Base-by-base conservation (phyloP, 2,797 vertebrate species). In the Glossophaga mutica region DNA sequence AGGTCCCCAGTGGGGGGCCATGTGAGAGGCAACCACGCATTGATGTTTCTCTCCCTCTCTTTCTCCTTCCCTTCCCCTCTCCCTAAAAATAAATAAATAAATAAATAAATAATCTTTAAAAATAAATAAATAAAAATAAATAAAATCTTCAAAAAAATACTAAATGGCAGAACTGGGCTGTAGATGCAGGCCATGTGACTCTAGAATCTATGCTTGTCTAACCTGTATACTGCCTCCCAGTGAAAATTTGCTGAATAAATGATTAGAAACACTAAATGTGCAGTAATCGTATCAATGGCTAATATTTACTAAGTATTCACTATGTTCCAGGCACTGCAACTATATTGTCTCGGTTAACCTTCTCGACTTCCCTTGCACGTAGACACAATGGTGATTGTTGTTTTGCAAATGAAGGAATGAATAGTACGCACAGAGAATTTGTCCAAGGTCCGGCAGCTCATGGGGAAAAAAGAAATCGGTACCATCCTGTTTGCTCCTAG, bases 371-470 rank as follows among this genome's bases (percentile, higher is more conserved):
- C n/a, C 39, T 94, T 94, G 46, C 50, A 71, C 65, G 14, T 52
- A 73, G n/a, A 85, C 78, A 83, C 6, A 6, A 84, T 62, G 70
- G 77, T 78, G 18, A 95, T 94, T 68, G 5, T 14, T 55, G 87
- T 89, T 96, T 96, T 96, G 24, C 15, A 97, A 87, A 84, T 84
- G 34, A 92, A 12, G 16, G 26, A 34, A 85, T 65, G 22, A 92
- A 52, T 92, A 90, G 65, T n/a, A 90, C 90, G 19, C 55, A 94
- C 9, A 68, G 39, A 92, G 46, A 85, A 39, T 37, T 78, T 97
- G n/a, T 22, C 46, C 50, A 93, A 65, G 15, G 21, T 95, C 46
- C 92, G 14, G 87, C 10, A 62, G 32, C 24, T 89, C 68, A 85
- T 55, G n/a, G 16, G 65, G 19, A 52, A 29, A 90, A 94, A 68